A percentile compares a stretch with the other conserved stretches of the same genome.
Conservation (phyloP, 2,113 vertebrate genomes). For the Oryzias woworae region DNA sequence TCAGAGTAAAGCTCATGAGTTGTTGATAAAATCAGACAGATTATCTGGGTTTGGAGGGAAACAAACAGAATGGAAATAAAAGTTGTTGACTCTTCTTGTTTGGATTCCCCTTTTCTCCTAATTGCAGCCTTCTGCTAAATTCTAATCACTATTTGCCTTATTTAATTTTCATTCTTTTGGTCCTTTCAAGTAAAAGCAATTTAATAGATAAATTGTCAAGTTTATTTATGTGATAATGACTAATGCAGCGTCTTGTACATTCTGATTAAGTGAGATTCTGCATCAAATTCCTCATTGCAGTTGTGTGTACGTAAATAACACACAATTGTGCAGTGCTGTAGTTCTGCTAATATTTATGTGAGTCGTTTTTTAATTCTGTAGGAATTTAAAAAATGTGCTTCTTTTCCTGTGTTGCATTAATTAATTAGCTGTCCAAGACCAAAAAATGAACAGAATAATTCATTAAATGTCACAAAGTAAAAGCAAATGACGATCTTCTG, state of each 20-base stretch:
- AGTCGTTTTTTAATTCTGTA: neutral
- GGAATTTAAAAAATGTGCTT: too few species aligned
- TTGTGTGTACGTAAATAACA: neutral
- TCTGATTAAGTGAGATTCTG: constrained; percentile 15
- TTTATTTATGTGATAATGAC: constrained; percentile 1
- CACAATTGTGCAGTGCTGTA: constrained; percentile 2
- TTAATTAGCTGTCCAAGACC: neutral
- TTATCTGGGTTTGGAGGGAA: neutral
- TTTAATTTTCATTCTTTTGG: constrained; percentile 9
- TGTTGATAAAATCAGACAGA: constrained; percentile 5
- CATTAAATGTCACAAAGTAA: neutral
- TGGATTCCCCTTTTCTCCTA: constrained; percentile 19
- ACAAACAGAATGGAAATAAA: constrained; percentile 1
- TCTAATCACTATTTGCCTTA: constrained; percentile 38
- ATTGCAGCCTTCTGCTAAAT: constrained; percentile 26
- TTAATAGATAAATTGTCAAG: constrained; percentile 8
- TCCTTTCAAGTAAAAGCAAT: constrained; percentile 9
- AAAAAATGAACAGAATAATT: neutral
- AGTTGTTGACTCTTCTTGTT: constrained; percentile 28
- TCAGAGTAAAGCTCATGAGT: neutral
- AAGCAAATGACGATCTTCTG: neutral
- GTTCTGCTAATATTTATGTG: neutral
- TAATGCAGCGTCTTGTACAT: constrained; percentile 8
- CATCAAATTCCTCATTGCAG: constrained; percentile 5
- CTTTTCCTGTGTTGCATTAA: too few species aligned